These are phyloP conservation scores for Bombyx mandarina DNA, from an alignment of 1,140 invertebrate species.

Conservation along the genomic window DNA sequence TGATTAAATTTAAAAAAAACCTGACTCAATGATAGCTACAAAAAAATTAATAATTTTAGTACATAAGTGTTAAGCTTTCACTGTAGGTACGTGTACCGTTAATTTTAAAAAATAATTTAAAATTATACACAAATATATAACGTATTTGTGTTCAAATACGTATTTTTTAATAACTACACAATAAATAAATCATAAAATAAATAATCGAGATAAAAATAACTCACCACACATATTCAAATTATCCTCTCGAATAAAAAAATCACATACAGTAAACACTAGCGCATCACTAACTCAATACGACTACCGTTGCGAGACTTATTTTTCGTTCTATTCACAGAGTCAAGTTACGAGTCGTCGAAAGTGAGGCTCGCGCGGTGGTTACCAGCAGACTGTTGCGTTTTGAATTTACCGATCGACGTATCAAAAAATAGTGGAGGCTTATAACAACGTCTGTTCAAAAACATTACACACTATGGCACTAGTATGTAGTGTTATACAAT, in stretches of 20 bases:
- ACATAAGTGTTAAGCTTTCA: too few species aligned
- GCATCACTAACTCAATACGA: constrained; percentile 37
- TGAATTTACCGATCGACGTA: background rate
- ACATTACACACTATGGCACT: background rate
- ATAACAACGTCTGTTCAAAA: background rate
- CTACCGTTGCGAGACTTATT: constrained; percentile 28
- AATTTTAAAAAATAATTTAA: too few species aligned
- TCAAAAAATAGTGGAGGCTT: constrained; percentile 12
- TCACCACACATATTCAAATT: constrained; percentile 50
- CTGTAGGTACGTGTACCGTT: too few species aligned
- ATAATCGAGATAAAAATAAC: constrained; percentile 7
- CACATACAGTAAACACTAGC: constrained; percentile 35
- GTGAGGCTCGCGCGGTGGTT: constrained; percentile 25
- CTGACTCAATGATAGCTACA: too few species aligned
- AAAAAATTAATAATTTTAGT: too few species aligned
- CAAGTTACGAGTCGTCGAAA: constrained; percentile 17
- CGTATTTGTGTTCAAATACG: too few species aligned
- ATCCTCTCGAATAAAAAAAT: constrained; percentile 23
- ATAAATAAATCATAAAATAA: background rate
- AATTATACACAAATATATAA: too few species aligned
- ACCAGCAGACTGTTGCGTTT: constrained; percentile 18
- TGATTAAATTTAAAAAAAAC: too few species aligned
- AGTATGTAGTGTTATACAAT: background rate
- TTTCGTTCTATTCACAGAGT: constrained; percentile 5
- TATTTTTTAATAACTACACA: background rate